Base-by-base conservation (phyloP, 2,113 vertebrate genomes). In the Erythrocercus mccallii region DNA sequence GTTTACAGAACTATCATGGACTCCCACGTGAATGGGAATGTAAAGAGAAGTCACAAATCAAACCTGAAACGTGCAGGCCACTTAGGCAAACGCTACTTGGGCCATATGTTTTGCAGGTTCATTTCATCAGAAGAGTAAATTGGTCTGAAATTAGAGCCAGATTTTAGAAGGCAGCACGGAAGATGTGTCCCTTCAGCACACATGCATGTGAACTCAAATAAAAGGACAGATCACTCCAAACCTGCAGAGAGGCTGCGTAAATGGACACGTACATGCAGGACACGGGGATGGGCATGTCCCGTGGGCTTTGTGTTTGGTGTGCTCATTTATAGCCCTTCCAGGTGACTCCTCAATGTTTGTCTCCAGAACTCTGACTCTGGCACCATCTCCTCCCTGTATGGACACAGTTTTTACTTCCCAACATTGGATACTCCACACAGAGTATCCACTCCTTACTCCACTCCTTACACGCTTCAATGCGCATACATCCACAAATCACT, bases 91-190 rank as follows among this genome's bases (percentile, higher is more conserved):
- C 0, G 50, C 94, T 95, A 65, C 94, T 97, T 93, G 93, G 20
- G 19, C 97, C 97, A 97, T 90, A 88, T 97, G 90, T 96, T 97
- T 95, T 95, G 95, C 96, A 96, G 95, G 96, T 96, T 97, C 81
- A 84, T 94, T 97, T 92, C 89, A 69, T 3, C 13, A 9, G 73
- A 91, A 93, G 10, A 94, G 93, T 96, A 95, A 97, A 97, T 95
- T 88, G 92, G 87, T 64, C 91, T 76, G 57, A 95, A 97, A 97
- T 94, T 78, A 93, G 86, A 84, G 95, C 88, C 96, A 97, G 94
- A 93, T 84, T 97, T 97, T 60, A 56, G 78, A 92, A 92, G 72
- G 92, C 84, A 94, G 90, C 57, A 69, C 73, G 0, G 0, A 84
- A 92, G 61, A 88, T 40, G 17, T 81, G 88, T 88, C 72, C 21